Base-by-base conservation (phyloP, 2,113 vertebrate species). In the Ageneiosus marmoratus region DNA sequence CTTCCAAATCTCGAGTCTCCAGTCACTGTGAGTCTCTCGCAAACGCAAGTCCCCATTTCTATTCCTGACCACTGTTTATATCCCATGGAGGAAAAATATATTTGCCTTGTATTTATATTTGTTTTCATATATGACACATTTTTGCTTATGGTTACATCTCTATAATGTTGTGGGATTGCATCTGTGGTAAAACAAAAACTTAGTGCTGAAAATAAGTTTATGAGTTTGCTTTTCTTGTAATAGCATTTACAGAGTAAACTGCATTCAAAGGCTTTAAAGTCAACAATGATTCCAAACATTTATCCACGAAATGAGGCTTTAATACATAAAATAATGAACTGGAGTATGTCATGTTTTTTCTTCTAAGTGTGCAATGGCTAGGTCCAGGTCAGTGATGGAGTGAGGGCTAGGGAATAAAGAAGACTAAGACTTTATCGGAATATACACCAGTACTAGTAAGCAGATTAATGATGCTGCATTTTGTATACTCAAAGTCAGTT, bases 391-490 rank as follows among this genome's bases (percentile, higher is more conserved):
- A 32, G 4, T 62, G 5, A 48, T 56, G 5, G 18, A 48, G 29
- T 58, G 7, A 70, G 34, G 32, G 32, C 15, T 15, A 6, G 16
- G 9, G 18, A 32, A 58, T 12, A 24, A 2, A 34, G 22, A 50
- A 20, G 13, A n/a, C 69, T 44, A 50, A 20, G 13, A n/a, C 69
- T 44, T 73, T 48, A 29, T 75, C 53, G 29, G n/a, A 46, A 48
- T 7, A 34, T 13, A 27, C 13, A 72, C 37, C 29, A 46, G 22
- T 62, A 60, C 16, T 56, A 22, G 22, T 46, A 20, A 81, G 50
- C 24, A 72, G 50, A 41, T 81, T 81, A 81, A 73, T 73, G 53
- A 73, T 73, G 53, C 67, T 83, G 67, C 34, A 55, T 50, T 53
- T 18, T 58, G 37, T 24, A 58, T 55, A 67, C 16, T 44, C 41